Conservation (phyloP, 64 coral and sea anemone genomes). For the Porites lutea region DNA sequence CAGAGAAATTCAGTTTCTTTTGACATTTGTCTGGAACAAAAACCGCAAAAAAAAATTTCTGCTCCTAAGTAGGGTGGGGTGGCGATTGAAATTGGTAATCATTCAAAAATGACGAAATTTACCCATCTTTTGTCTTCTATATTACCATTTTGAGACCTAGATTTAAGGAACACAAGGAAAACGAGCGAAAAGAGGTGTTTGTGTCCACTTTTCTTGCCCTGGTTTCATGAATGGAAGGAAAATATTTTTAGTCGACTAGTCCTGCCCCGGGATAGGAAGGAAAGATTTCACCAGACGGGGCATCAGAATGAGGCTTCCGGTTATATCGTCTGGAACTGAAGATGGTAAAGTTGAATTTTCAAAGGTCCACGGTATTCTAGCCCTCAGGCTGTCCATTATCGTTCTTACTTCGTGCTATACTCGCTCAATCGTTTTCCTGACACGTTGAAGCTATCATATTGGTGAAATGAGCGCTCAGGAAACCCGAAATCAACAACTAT, state of each 20-base stretch:
- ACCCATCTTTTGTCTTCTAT: neutral
- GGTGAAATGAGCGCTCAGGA: slow-evolving; percentile 52
- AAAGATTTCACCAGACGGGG: slow-evolving; percentile 23
- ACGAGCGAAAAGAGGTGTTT: neutral
- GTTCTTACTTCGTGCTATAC: slow-evolving; percentile 1
- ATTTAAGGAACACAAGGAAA: too few species aligned
- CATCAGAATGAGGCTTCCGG: slow-evolving; percentile 64
- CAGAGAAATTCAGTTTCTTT: neutral
- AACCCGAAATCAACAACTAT: slow-evolving; percentile 68
- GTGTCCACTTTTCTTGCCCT: too few species aligned
- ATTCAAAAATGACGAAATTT: neutral
- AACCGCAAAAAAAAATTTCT: neutral
- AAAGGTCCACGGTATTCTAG: neutral
- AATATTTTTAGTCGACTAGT: neutral
- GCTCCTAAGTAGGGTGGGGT: neutral
- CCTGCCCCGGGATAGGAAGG: neutral
- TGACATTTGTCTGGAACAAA: neutral
- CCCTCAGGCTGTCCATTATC: slow-evolving; percentile 10
- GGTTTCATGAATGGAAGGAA: neutral
- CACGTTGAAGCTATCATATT: neutral
- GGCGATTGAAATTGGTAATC: neutral
- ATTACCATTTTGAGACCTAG: too few species aligned
- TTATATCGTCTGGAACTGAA: slow-evolving; percentile 30
- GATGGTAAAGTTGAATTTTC: slow-evolving; percentile 13
- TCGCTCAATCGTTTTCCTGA: neutral